Evolutionary conservation across 64 coral and sea anemone species (phyloP), one percentile per base, ranked within the genome.

Genomic region (Stichodactyla mertensii): DNA sequence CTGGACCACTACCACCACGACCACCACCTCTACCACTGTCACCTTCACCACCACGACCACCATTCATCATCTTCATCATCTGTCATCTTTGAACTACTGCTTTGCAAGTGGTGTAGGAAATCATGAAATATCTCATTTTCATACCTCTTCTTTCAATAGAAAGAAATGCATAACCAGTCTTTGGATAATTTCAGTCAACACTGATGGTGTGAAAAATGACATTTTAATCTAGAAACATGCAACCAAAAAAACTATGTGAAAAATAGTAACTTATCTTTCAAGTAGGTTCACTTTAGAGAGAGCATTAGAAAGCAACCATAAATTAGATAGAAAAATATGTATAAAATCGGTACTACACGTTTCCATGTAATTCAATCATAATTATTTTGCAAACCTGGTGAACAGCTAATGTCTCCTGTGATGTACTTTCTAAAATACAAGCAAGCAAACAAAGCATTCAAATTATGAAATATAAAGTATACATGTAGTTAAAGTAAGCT

Each of bases 171-270:
- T 84, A 1, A 93, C 84, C 10, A 93, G 71, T 57, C 85, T 85
- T 23, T 86, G 36, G 20, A 93, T 87, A 15, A 89, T 93, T 89
- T 93, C 88, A 53, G 83, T 86, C 64, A 93, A 52, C 7, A 93
- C 88, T 10, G 88, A 54, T 19, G 59, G 92, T 9, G 92, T 93
- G 60, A 93, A 93, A 54, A 93, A 93, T 5, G 92, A 79, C 55
- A 74, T 93, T 31, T 93, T 89, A 26, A 86, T 56, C 92, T 93
- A 20, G 69, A 9, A 74, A 74, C 8, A 27, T 23, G 20, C 7
- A 71, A 69, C 5, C 16, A 8, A 9, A 20, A 67, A 4, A 22
- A 22, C 7, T 20, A 5, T n/a, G 26, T 69, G 64, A 69, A 69
- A 69, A 69, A 61, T 14, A 26, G 0, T 60, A 56, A 13, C 19